Percentiles rank a stretch among this genome's conserved stretches.
These are phyloP conservation scores for Darevskia mixta DNA, from an alignment of 2,797 vertebrate genomes.

Conservation along the genomic window DNA sequence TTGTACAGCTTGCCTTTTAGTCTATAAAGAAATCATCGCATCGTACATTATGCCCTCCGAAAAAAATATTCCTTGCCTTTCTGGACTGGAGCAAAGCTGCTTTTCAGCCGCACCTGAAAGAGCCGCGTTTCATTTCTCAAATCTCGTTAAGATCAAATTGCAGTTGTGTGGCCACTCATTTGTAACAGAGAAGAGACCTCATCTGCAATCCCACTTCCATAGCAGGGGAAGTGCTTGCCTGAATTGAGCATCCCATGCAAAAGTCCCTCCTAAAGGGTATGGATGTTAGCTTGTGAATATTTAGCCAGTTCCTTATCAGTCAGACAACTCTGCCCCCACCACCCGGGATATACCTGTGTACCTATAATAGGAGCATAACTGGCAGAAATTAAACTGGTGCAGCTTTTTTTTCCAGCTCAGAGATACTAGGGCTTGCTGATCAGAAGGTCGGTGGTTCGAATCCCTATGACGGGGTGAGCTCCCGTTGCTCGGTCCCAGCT, in stretches of 20 bases:
- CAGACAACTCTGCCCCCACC: not conserved
- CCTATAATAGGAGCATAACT: no score
- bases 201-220: not conserved
- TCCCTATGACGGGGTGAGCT: no score
- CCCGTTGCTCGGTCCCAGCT: no score
- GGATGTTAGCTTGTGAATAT: not conserved
- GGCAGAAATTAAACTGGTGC: not conserved
- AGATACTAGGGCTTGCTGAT: not conserved
- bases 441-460: no score
- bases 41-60: not conserved
- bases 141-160: not conserved
- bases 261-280: not conserved
- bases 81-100: not conserved
- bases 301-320: not conserved
- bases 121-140: not conserved
- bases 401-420: not conserved
- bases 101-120: not conserved
- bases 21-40: not conserved
- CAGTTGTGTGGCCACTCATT: not conserved
- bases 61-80: not conserved
- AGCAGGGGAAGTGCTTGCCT: not conserved
- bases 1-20: not conserved
- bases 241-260: not conserved
- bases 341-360: no score
- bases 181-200: not conserved